Evolutionary conservation across 1,140 invertebrate species (phyloP), one percentile per base, ranked within the genome.

Genomic region (Neocloeon triangulifer): DNA sequence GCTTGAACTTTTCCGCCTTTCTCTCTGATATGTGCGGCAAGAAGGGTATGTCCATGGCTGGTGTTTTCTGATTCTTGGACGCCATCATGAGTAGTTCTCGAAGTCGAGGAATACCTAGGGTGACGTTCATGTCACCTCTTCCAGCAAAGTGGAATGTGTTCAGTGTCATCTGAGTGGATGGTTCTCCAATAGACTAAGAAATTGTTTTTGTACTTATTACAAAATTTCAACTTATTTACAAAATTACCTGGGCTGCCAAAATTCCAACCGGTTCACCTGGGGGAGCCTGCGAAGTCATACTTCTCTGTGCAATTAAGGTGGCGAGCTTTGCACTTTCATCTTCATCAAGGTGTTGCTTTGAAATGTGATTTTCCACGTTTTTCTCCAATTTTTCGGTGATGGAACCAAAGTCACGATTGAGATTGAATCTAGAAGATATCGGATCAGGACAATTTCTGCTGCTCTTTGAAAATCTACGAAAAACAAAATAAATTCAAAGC

Each of bases 111-210:
- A 97, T 96, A 66, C 85, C 92, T 1, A 98, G 59, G 0, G 95
- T 99, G 0, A 99, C 91, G 54, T 99, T 99, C 89, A 98, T 97
- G 55, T 98, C 95, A 63, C 92, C 91, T 58, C 89, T 71, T 52
- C 95, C 95, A 42, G 95, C 94, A 59, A 97, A 97, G 51, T 99
- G 95, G 55, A 99, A 99, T 20, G 95, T 99, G 46, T 99, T 99
- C 38, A 99, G 52, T 42, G 95, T 99, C 94, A 99, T 98, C 60
- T 99, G 94, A 34, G 95, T 99, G 3, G 91, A 96, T 0, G 94
- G 94, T 58, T 99, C 95, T 36, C 92, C 92, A 41, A 98, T 79
- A 6, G 88, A 95, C 61, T 62, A 26, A 0, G 19, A 10, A 20
- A 18, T 30, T n/a, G n/a, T 21, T 33, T 34, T n/a, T n/a, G n/a